Evolutionary conservation across 2,113 vertebrate genomes (phyloP).

Genomic region (Willisornis vidua): DNA sequence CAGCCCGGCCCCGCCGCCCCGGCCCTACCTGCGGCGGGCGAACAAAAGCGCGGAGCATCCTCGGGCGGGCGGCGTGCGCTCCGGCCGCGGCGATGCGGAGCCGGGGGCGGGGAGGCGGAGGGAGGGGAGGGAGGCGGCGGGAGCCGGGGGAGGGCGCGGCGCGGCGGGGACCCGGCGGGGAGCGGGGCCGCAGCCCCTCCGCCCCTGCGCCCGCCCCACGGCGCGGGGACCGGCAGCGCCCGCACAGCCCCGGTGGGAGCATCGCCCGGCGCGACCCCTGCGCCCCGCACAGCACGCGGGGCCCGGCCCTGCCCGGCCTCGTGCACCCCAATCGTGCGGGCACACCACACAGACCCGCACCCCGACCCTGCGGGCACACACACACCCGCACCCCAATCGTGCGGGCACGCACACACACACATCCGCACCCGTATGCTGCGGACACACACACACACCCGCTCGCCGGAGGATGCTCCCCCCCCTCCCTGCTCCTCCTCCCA

Average conservation of each 20-base stretch:
- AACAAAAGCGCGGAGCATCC: no score
- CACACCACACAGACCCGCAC: background rate
- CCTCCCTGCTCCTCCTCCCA: background rate
- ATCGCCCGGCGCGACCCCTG: constrained; percentile 32
- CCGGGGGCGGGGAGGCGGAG: no score
- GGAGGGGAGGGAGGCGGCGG: no score
- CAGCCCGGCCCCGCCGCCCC: no score
- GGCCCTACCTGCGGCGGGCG: no score
- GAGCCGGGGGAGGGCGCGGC: background rate
- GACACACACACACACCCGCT: background rate
- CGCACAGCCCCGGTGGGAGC: background rate
- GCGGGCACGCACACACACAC: background rate
- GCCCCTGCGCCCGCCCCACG: no score
- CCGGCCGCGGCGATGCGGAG: no score
- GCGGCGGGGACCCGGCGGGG: background rate
- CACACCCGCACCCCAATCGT: background rate
- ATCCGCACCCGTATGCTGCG: background rate
- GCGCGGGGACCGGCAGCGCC: no score
- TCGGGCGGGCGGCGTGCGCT: no score
- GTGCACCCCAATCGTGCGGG: background rate
- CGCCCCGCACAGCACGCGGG: background rate
- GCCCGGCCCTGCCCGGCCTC: background rate
- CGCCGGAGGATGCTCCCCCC: background rate
- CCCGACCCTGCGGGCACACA: no score
- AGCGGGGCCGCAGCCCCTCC: background rate